Evolutionary conservation across 92 coral and sea anemone genomes (phyloP), one percentile per base, ranked within the genome.

Genomic region (Anthopleura xanthogrammica): DNA sequence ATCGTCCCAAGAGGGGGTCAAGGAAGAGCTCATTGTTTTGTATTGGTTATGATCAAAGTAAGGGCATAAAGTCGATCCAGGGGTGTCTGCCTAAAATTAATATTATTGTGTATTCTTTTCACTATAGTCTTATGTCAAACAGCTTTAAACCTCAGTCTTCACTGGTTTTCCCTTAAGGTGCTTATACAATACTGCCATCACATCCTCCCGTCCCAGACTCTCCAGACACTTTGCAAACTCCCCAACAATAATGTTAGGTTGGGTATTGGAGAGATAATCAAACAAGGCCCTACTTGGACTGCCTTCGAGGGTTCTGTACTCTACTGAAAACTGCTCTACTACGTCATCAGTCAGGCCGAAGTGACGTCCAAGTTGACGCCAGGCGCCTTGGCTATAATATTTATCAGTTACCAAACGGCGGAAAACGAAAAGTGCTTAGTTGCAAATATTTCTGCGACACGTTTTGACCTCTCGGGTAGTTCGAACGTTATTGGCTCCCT

Each of bases 171-270:
- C 9, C 71, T 66, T 55, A 50, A 41, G 43, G 12, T 68, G 74
- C 17, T 79, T 79, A 24, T 46, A 56, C 24, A 70, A 12, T 7
- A 70, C 50, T 10, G 77, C 43, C 22, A 81, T 36, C 14, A 70
- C 84, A 82, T 75, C 89, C 66, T 54, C 72, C 19, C 82, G 80
- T 74, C 66, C 86, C 40, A 75, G 87, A 4, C 58, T 22, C 81
- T 89, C 83, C 24, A 89, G 89, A 86, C 73, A 58, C 79, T 82
- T 85, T 48, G 78, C 89, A 56, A 89, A 82, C 57, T 89, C 92
- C 66, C 80, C 89, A 2, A 54, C 58, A 14, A 16, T 54, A 54
- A 62, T 62, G 12, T 0, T 54, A 13, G 58, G 58, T 7, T 54
- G 58, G 0, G 12, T 62, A 24, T 4, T 13, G 13, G 29, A 54